A percentile compares a stretch with the other conserved stretches of the same genome.
Evolutionary conservation across 2,113 vertebrate genomes (phyloP).

Genomic region (Trachemys scripta): DNA sequence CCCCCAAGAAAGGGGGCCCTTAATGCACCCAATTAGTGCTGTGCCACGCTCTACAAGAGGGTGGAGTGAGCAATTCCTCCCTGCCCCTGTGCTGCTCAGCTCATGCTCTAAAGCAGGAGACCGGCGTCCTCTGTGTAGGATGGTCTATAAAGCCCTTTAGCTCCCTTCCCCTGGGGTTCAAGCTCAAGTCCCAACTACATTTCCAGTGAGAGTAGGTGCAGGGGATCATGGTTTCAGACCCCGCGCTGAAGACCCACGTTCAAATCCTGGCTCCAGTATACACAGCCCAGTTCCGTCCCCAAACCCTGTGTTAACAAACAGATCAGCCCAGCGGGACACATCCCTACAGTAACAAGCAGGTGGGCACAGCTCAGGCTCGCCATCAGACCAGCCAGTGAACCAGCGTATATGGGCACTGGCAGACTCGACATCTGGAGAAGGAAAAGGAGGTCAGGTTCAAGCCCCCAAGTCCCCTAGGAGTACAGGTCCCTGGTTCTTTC

Average conservation of each 20-base stretch:
- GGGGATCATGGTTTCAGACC: not conserved
- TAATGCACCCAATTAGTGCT: not conserved
- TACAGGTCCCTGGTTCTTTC: not conserved
- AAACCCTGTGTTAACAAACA: not conserved
- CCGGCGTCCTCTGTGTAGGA: not conserved
- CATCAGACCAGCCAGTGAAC: not conserved
- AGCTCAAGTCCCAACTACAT: not conserved
- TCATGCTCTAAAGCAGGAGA: not conserved
- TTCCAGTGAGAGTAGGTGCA: not conserved
- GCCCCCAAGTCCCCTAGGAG: not conserved
- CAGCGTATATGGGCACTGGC: not conserved
- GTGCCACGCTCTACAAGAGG: not conserved
- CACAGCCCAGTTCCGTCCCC: not conserved
- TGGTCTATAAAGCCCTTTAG: not conserved
- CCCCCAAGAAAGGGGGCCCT: not conserved
- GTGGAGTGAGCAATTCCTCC: not conserved
- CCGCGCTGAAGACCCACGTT: not conserved
- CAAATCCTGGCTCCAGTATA: constrained; percentile 7
- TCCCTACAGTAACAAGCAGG: constrained; percentile 10
- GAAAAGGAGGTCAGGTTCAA: not conserved
- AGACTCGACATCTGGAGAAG: not conserved
- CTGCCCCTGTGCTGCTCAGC: not conserved
- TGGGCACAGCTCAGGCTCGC: not conserved
- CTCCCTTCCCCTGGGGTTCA: not conserved
- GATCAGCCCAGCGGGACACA: not conserved